These are phyloP conservation scores for Hirundichthys speculiger DNA, from an alignment of 2,113 vertebrate genomes.

Conservation along the genomic window DNA sequence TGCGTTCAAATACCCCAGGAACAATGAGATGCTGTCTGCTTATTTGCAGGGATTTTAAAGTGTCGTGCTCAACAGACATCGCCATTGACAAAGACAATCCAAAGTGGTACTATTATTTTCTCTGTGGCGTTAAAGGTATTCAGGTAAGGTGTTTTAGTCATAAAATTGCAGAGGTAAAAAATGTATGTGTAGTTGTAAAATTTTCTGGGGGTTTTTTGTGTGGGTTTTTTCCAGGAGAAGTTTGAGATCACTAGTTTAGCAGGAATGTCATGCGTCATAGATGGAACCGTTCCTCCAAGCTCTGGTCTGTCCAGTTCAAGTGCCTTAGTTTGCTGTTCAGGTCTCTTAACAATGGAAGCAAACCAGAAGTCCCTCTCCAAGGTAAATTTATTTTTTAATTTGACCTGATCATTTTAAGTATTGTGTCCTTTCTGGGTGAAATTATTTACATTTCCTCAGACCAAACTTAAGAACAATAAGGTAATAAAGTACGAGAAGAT, in stretches of 20 bases:
- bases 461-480: no score
- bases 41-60: conserved; percentile 86
- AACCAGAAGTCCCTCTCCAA: conserved; percentile 91
- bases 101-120: conserved; percentile 95
- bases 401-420: neutral
- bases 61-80: conserved; percentile 81
- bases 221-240: conserved; percentile 84
- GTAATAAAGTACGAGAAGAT: neutral
- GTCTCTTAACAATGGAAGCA: conserved; percentile 87
- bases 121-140: conserved; percentile 97
- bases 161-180: neutral
- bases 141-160: conserved; percentile 82
- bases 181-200: neutral
- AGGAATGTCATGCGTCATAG: conserved; percentile 93
- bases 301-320: conserved; percentile 97
- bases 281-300: conserved; percentile 92
- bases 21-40: neutral
- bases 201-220: neutral
- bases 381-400: conserved; percentile 72
- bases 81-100: conserved; percentile 89
- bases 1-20: no score
- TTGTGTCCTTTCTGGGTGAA: no score
- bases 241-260: conserved; percentile 81
- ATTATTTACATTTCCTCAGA: no score
- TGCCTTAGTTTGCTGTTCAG: conserved; percentile 95